Conservation (phyloP, 2,888 invertebrate genomes). For the Dolichomitus sp. region DNA sequence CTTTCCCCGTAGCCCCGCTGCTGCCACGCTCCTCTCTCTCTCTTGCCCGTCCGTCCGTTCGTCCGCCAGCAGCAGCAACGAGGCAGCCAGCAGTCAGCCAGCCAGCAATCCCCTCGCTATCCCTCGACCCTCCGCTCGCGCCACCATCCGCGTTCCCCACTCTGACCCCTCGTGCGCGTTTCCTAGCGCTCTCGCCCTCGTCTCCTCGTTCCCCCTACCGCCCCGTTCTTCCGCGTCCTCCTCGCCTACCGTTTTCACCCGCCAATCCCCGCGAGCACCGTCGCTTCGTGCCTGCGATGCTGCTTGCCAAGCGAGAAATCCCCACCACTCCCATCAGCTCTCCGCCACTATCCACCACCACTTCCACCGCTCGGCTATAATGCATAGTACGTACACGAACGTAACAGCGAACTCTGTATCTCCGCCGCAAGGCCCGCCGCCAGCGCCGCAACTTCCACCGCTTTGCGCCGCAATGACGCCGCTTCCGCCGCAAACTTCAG, state of each 20-base stretch:
- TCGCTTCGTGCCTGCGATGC: slow-evolving; percentile 56
- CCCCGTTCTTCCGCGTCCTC: slow-evolving; percentile 25
- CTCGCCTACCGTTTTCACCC: slow-evolving; percentile 52
- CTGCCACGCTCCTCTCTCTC: slow-evolving; percentile 52
- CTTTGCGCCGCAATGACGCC: slow-evolving; percentile 36
- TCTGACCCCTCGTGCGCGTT: slow-evolving; percentile 71
- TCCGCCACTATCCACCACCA: slow-evolving; percentile 61
- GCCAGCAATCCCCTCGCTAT: slow-evolving; percentile 61
- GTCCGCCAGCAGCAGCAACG: slow-evolving; percentile 45
- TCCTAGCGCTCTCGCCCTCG: slow-evolving; percentile 64
- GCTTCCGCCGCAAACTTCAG: slow-evolving; percentile 60
- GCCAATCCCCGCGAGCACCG: slow-evolving; percentile 69
- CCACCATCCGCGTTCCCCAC: slow-evolving; percentile 66
- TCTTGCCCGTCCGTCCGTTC: slow-evolving; percentile 67
- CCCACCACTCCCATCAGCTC: slow-evolving; percentile 63
- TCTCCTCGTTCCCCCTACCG: slow-evolving; percentile 57
- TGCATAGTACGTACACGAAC: slow-evolving; percentile 8
- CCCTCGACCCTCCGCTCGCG: slow-evolving; percentile 67
- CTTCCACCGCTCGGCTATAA: slow-evolving; percentile 25
- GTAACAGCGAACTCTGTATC: slow-evolving; percentile 56
- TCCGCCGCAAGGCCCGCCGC: slow-evolving; percentile 67
- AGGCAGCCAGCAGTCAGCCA: slow-evolving; percentile 64
- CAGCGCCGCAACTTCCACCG: slow-evolving; percentile 50
- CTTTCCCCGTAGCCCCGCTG: slow-evolving; percentile 46
- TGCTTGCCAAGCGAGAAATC: slow-evolving; percentile 72